Evolutionary conservation across 2,113 vertebrate species (phyloP), one percentile per base, ranked within the genome.

Genomic region (Paedocypris sp.): DNA sequence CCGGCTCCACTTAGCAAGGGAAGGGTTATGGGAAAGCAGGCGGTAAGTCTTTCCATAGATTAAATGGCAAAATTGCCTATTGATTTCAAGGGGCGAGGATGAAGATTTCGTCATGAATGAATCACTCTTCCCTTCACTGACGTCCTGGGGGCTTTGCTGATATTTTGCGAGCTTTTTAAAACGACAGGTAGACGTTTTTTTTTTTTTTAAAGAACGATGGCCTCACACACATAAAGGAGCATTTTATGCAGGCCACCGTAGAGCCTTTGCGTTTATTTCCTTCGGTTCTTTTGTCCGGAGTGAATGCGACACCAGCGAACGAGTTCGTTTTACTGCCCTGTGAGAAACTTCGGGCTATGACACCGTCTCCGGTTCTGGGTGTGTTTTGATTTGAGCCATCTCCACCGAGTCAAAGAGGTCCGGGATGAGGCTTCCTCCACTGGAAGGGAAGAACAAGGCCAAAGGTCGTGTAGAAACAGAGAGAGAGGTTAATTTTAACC

Each of bases 401-500:
- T 42, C 28, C 53, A 18, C 28, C 13, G 18, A 32, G 42, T 33
- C 42, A 53, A 20, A 12, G 4, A 31, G 18, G n/a, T 10, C 16
- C 20, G 26, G 6, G 29, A 13, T 23, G 23, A 61, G 70, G 66
- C 49, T 57, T 53, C 22, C 45, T 62, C 62, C 58, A 2, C 67
- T 74, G 76, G 81, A 77, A 85, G 81, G 62, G 67, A 69, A 80
- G 68, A 71, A 50, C 39, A 1, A 57, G 41, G 32, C 6, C 33
- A 76, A 73, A 69, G 73, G 58, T 79, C 70, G 70, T 66, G 8
- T 13, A 42, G 56, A 50, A 13, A 10, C 15, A 33, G 56, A 42
- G 33, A 25, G 26, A 38, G 23, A 32, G 16, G 12, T 41, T 85
- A 65, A 83, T 89, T 89, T 85, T 89, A 83, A 73, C 73, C 50